Evolutionary conservation across 1,140 invertebrate species (phyloP).

Genomic region (Drosophila lini): DNA sequence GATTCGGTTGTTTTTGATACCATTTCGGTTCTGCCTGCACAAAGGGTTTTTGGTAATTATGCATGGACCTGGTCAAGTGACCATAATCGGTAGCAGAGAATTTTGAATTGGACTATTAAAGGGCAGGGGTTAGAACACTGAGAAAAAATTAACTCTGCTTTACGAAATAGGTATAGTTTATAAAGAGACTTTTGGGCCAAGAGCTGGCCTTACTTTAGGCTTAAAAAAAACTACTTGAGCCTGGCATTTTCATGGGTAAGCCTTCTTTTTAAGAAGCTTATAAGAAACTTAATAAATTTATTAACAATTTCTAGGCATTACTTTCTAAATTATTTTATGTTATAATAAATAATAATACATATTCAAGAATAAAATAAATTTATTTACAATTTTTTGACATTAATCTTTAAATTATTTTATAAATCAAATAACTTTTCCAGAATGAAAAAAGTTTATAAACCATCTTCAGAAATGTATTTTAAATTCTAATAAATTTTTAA

Average conservation of each 20-base stretch:
- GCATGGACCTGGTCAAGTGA: background rate
- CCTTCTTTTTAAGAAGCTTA: background rate
- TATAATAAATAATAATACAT: background rate
- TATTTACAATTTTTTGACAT: no score
- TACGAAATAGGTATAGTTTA: no score
- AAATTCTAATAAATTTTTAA: background rate
- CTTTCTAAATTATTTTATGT: background rate
- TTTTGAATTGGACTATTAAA: background rate
- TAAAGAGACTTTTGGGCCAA: background rate
- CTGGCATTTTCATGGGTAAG: background rate
- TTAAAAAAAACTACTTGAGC: background rate
- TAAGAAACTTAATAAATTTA: background rate
- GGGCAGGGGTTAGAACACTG: background rate
- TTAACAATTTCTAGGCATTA: background rate
- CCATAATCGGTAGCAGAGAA: conserved; percentile 1
- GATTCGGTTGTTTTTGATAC: background rate
- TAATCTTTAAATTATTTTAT: no score
- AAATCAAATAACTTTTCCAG: background rate
- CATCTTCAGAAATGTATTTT: no score
- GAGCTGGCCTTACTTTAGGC: background rate
- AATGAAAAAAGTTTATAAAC: no score
- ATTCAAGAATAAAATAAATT: no score
- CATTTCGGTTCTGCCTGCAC: background rate
- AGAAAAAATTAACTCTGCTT: background rate
- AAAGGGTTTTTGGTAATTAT: conserved; percentile 13